These are phyloP conservation scores for Calidris pygmaea DNA, from an alignment of 2,113 vertebrate species.

Conservation along the genomic window DNA sequence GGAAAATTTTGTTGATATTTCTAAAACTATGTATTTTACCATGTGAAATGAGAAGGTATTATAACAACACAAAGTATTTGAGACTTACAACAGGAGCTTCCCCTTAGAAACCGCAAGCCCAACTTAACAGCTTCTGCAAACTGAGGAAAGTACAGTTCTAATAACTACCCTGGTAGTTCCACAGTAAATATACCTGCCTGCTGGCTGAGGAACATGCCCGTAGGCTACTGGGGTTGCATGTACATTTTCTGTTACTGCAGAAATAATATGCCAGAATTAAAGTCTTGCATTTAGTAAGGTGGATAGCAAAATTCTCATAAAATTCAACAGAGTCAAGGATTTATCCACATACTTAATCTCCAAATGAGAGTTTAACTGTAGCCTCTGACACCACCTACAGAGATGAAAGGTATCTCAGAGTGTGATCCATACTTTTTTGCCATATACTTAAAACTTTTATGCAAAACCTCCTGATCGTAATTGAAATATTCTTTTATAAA, in stretches of 20 bases:
- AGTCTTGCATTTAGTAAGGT: not conserved
- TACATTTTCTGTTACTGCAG: not conserved
- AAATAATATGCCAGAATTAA: not conserved
- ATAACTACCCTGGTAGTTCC: not conserved
- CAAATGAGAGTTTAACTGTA: not conserved
- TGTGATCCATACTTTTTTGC: not conserved
- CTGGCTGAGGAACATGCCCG: not conserved
- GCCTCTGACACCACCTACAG: not conserved
- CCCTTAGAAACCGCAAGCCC: not conserved
- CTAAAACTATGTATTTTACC: not conserved
- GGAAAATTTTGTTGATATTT: not conserved
- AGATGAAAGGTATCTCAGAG: not conserved
- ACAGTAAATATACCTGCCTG: not conserved
- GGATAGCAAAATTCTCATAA: not conserved
- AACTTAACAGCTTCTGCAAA: not conserved
- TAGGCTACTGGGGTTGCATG: not conserved
- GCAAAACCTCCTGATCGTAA: not conserved
- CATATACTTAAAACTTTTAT: not conserved
- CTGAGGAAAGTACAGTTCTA: not conserved
- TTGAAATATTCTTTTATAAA: constrained; percentile 9
- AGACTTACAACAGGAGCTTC: not conserved
- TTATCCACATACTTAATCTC: not conserved
- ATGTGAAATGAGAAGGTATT: not conserved
- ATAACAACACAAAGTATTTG: not conserved
- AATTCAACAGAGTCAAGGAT: not conserved